These are phyloP conservation scores for Amphiprion percula DNA, from an alignment of 2,113 vertebrate species.

Conservation along the genomic window DNA sequence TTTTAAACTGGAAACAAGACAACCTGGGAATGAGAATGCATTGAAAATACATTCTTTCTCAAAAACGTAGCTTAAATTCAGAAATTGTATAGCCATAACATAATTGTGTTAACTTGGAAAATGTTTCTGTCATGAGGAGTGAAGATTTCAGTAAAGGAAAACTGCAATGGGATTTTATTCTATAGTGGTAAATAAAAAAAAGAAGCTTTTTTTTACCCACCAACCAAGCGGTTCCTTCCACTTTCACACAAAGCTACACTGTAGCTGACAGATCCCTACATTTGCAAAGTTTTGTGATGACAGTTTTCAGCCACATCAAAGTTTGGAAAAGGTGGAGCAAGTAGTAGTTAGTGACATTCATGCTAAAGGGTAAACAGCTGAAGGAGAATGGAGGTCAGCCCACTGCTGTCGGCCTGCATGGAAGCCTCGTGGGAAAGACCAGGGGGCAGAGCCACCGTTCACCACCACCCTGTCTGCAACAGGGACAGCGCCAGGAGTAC, in stretches of 20 bases:
- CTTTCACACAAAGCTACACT: neutral
- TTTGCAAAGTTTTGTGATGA: neutral
- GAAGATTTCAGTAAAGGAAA: neutral
- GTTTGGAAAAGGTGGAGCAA: slow-evolving; percentile 9
- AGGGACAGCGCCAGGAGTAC: slow-evolving; percentile 40
- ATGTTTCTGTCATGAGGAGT: neutral
- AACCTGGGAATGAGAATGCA: too few species aligned
- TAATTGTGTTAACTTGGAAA: too few species aligned
- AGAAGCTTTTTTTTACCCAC: neutral
- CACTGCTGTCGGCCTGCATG: slow-evolving; percentile 28
- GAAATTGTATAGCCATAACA: too few species aligned
- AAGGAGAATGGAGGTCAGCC: slow-evolving; percentile 58
- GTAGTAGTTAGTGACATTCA: slow-evolving; percentile 29
- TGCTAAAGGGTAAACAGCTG: slow-evolving; percentile 41
- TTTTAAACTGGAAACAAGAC: too few species aligned
- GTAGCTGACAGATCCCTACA: neutral
- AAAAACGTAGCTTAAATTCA: too few species aligned
- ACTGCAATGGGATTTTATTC: neutral
- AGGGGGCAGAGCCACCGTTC: slow-evolving; percentile 60
- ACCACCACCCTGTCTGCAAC: slow-evolving; percentile 45
- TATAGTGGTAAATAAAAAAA: too few species aligned
- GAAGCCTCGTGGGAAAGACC: slow-evolving; percentile 61
- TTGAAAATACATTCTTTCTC: too few species aligned
- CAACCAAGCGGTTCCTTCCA: neutral
- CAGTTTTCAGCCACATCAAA: slow-evolving; percentile 1